phyloP scores from a whole-genome alignment of 2,797 vertebrate species.

The Arremon aurantiirostris region DNA sequence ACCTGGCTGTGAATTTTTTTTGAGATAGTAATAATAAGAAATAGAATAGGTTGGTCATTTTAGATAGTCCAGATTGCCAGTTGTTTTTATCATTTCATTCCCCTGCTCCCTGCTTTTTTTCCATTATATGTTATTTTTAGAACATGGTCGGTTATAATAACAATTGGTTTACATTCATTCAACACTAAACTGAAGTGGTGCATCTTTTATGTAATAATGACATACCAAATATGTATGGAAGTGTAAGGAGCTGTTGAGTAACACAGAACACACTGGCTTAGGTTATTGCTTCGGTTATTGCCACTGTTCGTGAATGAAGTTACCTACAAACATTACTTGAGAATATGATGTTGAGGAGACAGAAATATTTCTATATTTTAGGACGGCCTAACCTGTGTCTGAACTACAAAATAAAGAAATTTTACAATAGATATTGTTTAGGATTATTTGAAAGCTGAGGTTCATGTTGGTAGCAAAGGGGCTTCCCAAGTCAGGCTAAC shows the following conservation, averaged over 20 bases:
- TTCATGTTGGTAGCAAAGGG: neutral
- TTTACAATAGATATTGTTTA: neutral
- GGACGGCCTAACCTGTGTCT: neutral
- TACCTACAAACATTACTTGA: neutral
- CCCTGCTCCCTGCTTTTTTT: neutral
- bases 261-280: neutral
- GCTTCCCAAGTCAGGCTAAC: neutral
- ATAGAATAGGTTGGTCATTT: neutral
- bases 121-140: neutral
- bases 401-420: neutral
- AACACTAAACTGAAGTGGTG: neutral
- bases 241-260: neutral
- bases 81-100: neutral
- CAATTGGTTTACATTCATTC: neutral
- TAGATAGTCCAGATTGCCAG: rapidly evolving
- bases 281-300: neutral
- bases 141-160: rapidly evolving
- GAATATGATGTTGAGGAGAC: neutral
- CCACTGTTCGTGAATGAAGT: neutral
- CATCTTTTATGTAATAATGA: neutral
- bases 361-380: neutral
- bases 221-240: neutral
- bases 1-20: neutral
- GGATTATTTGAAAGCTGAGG: neutral
- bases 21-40: neutral